Evolutionary conservation across 1,140 invertebrate genomes (phyloP).

Genomic region (Drosophila auraria): DNA sequence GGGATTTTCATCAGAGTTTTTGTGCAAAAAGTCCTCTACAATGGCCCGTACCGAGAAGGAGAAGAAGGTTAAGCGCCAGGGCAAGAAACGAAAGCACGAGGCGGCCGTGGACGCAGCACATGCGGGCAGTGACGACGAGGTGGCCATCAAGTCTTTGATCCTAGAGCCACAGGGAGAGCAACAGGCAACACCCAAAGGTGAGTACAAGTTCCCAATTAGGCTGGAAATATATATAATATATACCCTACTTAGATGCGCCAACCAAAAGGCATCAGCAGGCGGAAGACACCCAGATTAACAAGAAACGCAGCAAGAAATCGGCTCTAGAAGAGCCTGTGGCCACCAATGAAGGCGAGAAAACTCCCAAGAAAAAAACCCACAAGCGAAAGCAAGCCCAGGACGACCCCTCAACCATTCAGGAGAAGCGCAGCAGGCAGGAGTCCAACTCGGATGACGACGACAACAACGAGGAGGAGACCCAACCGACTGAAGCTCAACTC

Average conservation of each 20-base stretch:
- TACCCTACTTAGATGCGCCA: not conserved
- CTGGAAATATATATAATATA: too few species aligned
- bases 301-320: slow-evolving; percentile 22
- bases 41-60: slow-evolving; percentile 73
- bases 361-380: slow-evolving; percentile 12
- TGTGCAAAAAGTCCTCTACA: not conserved
- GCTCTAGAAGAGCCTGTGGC: not conserved
- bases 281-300: not conserved
- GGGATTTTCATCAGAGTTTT: not conserved
- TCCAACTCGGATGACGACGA: slow-evolving; percentile 16
- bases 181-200: slow-evolving; percentile 10
- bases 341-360: not conserved
- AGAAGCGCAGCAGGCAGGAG: slow-evolving; percentile 58
- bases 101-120: not conserved
- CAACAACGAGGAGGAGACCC: slow-evolving; percentile 39
- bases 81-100: slow-evolving; percentile 73
- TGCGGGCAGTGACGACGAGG: slow-evolving; percentile 63
- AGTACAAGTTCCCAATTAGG: not conserved
- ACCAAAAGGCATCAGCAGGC: not conserved
- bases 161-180: slow-evolving; percentile 45
- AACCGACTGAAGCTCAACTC: slow-evolving; percentile 68
- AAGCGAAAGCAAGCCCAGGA: slow-evolving; percentile 50
- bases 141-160: slow-evolving; percentile 75
- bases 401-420: slow-evolving; percentile 9
- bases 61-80: slow-evolving; percentile 64